Percentiles rank a stretch among this genome's conserved stretches.
Evolutionary conservation across 2,888 invertebrate genomes (phyloP).

Genomic region (Drosophila nigritarsus): DNA sequence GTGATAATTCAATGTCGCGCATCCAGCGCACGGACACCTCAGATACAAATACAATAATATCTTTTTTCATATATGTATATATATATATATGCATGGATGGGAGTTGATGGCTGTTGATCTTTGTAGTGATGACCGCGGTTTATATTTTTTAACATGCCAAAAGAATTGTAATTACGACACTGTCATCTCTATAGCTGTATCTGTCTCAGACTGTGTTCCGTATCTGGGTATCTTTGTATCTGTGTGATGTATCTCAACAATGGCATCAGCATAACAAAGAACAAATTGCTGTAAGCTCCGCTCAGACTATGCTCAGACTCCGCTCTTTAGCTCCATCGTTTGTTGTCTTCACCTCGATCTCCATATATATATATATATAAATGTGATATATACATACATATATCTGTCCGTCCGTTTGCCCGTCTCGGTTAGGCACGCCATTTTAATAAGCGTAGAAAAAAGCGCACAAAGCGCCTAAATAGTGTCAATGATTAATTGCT

Average conservation of each 20-base stretch:
- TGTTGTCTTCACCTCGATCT: constrained; percentile 6
- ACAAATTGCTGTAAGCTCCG: constrained; percentile 68
- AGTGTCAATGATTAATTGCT: constrained; percentile 78
- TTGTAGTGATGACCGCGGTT: constrained; percentile 73
- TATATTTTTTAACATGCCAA: constrained; percentile 69
- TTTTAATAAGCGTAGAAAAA: constrained; percentile 54
- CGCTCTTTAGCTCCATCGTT: constrained; percentile 1
- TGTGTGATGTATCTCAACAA: constrained; percentile 50
- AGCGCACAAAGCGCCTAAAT: constrained; percentile 59
- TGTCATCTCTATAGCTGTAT: constrained; percentile 55
- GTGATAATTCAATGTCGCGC: constrained; percentile 79
- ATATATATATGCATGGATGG: constrained; percentile 1
- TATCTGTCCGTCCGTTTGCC: not conserved
- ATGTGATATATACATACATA: not conserved
- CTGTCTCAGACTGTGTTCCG: constrained; percentile 3
- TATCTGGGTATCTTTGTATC: constrained; percentile 22
- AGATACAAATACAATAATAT: constrained; percentile 68
- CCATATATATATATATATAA: not conserved
- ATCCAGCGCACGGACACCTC: constrained; percentile 60
- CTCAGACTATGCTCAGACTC: constrained; percentile 14
- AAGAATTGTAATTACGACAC: constrained; percentile 77
- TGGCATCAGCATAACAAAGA: constrained; percentile 79
- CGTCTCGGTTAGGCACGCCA: constrained; percentile 4
- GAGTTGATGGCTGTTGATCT: constrained; percentile 61
- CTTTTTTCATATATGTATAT: constrained; percentile 57